Evolutionary conservation across 2,113 vertebrate genomes (phyloP).

Genomic region (Phylloscopus trochilus): DNA sequence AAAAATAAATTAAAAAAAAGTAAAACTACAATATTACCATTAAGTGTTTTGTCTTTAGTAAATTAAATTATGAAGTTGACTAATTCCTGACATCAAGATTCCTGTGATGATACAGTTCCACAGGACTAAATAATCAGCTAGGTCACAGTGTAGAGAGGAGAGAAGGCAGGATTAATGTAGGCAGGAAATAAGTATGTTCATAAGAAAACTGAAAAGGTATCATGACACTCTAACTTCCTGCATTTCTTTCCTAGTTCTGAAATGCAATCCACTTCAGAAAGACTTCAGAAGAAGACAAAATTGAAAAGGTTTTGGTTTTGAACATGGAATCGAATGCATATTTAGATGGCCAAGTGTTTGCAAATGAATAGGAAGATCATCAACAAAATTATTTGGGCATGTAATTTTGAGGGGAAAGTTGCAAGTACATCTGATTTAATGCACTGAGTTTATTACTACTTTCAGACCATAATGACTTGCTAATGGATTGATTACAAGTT

Average conservation of each 20-base stretch:
- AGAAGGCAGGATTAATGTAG: not conserved
- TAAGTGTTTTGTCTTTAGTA: not conserved
- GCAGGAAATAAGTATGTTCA: not conserved
- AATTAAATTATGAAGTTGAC: not conserved
- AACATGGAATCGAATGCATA: not conserved
- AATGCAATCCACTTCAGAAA: not conserved
- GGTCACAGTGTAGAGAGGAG: not conserved
- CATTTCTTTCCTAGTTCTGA: not conserved
- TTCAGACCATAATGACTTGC: conserved; percentile 22
- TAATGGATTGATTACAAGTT: conserved; percentile 42
- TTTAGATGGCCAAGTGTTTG: conserved; percentile 1
- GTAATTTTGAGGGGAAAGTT: not conserved
- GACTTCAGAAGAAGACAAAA: not conserved
- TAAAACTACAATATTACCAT: not conserved
- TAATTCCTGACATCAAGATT: not conserved
- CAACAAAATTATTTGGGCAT: conserved; percentile 15
- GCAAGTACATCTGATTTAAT: not conserved
- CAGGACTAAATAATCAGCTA: not conserved
- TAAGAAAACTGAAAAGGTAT: not conserved
- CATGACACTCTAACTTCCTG: not conserved
- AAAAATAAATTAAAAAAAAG: too few relatives aligned
- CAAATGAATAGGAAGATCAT: not conserved
- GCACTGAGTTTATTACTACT: not conserved
- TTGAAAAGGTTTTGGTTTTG: not conserved
- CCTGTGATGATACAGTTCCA: not conserved